phyloP scores from a whole-genome alignment of 2,113 vertebrate genomes.

The Pogona vitticeps region DNA sequence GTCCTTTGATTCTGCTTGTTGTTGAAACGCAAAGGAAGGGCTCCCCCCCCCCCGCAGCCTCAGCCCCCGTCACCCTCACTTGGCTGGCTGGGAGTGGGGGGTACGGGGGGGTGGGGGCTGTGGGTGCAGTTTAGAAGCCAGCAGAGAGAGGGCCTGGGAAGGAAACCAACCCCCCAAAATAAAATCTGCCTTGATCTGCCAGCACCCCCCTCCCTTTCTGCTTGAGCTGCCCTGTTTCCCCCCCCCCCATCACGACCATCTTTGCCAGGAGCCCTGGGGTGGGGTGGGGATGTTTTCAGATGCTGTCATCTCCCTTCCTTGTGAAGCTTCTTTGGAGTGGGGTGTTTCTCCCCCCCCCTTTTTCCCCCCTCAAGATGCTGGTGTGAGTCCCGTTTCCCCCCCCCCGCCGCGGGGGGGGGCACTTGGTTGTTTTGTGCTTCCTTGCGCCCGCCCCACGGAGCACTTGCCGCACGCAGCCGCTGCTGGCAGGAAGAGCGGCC shows the following conservation, averaged over 20 bases:
- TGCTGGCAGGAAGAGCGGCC: not conserved
- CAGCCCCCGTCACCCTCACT: conserved; percentile 30
- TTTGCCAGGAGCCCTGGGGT: not conserved
- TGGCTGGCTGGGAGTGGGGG: conserved; percentile 1
- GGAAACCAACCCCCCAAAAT: too few species aligned
- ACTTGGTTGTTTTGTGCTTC: not conserved
- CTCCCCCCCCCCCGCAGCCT: conserved; percentile 20
- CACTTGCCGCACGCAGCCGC: not conserved
- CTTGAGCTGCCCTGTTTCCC: not conserved
- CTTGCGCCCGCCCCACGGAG: not conserved
- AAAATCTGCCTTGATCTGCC: not conserved
- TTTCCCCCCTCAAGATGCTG: not conserved
- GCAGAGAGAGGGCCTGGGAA: not conserved
- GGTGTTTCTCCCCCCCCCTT: not conserved
- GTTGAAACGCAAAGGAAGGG: not conserved
- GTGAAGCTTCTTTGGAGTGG: not conserved
- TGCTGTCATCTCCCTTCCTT: not conserved
- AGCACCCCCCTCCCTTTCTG: not conserved
- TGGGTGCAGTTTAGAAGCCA: conserved; percentile 39
- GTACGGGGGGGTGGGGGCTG: not conserved
- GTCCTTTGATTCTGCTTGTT: conserved; percentile 50
- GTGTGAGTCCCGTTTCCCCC: not conserved
- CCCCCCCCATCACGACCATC: too few species aligned
- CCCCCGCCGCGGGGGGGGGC: too few species aligned
- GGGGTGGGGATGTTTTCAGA: not conserved